Evolutionary conservation across 2,888 invertebrate genomes (phyloP), one percentile per base, ranked within the genome.

Genomic region (Drosophila multiciliata): DNA sequence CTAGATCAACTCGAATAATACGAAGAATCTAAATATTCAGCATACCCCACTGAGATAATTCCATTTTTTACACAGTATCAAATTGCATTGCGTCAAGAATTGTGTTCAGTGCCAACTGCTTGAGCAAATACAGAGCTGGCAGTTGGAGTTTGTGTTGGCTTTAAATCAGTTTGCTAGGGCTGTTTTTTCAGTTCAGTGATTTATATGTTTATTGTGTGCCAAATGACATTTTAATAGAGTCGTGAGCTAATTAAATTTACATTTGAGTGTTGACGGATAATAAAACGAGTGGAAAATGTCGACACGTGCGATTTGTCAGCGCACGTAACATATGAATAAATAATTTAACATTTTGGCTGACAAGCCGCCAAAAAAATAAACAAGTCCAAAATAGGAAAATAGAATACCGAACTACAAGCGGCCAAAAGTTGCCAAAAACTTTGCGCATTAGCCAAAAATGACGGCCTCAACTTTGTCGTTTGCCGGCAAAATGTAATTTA

Each of bases 261-360:
- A 87, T 87, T 87, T 82, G 62, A 62, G 73, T 35, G 77, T 58
- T 75, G 75, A 76, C 80, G 68, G 72, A 68, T 54, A 54, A 78
- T 68, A 71, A 78, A 73, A 80, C 53, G 65, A 35, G 55, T 29
- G 26, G 45, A 65, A 77, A 75, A 65, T 67, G 65, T 65, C 66
- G 76, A 75, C 75, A 65, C 78, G 67, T 82, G 81, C 80, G 67
- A 65, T 66, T 36, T 68, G 77, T 66, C 71, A 69, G 57, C 81
- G 36, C 86, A 84, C 84, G 87, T 83, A 87, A 83, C 88, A 87
- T 88, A 87, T 87, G 88, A 87, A 88, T 87, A 88, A 88, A 88
- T 87, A 88, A 88, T 83, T 83, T 76, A 88, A 73, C 49, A 83
- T 62, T 68, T 35, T 26, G 9, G 17, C 65, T 55, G 73, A 76